Conservation (phyloP, 2,113 vertebrate species). For the Petromus typicus region DNA sequence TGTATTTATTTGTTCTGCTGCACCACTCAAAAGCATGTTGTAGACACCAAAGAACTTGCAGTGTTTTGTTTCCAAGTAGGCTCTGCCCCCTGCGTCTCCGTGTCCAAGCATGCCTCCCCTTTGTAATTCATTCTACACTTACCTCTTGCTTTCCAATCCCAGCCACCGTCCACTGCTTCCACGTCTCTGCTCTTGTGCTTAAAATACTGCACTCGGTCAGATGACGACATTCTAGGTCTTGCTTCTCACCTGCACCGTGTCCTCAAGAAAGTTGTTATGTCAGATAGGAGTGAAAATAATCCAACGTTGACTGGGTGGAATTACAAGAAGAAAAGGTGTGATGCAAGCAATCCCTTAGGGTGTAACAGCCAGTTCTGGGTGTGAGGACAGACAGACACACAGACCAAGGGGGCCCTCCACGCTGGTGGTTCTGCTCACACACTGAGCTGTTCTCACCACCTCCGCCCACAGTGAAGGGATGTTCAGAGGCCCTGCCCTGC, state of each 20-base stretch:
- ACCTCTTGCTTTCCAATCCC: neutral
- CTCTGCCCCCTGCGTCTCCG: neutral
- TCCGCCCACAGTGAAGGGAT: neutral
- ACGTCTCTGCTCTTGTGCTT: neutral
- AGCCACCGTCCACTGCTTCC: neutral
- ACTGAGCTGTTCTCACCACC: neutral
- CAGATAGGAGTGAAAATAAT: neutral
- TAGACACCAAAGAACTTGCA: neutral
- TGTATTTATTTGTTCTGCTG: neutral
- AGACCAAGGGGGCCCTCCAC: neutral
- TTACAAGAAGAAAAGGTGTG: neutral
- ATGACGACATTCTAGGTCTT: neutral
- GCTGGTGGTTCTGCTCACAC: rapidly evolving
- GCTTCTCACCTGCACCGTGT: neutral
- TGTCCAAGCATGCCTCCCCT: neutral
- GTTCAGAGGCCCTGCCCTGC: neutral
- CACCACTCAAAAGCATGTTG: neutral
- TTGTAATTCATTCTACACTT: neutral
- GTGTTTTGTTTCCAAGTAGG: neutral
- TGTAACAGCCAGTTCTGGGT: neutral
- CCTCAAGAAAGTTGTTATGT: neutral
- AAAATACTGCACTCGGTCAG: neutral
- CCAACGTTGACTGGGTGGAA: neutral
- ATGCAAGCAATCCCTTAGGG: neutral
- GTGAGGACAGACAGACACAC: neutral